Conservation (phyloP, 2,888 invertebrate species). For the Tipula unca region DNA sequence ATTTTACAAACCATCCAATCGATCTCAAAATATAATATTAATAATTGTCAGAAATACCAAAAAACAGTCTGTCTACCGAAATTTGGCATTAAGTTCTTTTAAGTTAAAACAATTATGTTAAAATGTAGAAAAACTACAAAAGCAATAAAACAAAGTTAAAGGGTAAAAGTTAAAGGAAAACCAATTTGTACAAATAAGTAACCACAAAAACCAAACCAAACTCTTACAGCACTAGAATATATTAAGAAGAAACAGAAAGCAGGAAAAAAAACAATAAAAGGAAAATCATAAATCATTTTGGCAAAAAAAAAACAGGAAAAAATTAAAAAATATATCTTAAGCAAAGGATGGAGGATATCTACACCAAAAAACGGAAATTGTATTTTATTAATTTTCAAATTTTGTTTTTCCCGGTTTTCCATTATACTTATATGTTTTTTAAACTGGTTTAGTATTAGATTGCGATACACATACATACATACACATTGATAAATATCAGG, state of each 20-base stretch:
- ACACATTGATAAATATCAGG: background rate
- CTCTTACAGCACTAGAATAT: background rate
- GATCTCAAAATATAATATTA: too few relatives aligned
- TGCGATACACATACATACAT: background rate
- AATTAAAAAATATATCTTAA: background rate
- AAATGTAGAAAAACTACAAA: background rate
- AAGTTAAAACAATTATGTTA: background rate
- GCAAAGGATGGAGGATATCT: background rate
- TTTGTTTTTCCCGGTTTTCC: background rate
- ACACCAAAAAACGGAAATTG: background rate
- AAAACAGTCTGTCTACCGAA: background rate
- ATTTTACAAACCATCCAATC: too few relatives aligned
- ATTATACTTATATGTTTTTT: background rate
- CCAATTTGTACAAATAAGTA: background rate
- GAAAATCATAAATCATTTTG: background rate
- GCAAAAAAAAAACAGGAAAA: background rate
- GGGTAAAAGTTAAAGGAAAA: conserved; percentile 8
- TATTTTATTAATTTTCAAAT: conserved; percentile 14
- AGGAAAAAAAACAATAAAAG: background rate
- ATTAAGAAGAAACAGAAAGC: background rate
- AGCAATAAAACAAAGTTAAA: background rate
- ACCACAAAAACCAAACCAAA: conserved; percentile 8
- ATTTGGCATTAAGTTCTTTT: background rate
- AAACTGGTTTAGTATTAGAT: background rate
- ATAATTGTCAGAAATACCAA: too few relatives aligned